phyloP scores from a whole-genome alignment of 2,797 vertebrate species.

The Pseudomugil gertrudae region DNA sequence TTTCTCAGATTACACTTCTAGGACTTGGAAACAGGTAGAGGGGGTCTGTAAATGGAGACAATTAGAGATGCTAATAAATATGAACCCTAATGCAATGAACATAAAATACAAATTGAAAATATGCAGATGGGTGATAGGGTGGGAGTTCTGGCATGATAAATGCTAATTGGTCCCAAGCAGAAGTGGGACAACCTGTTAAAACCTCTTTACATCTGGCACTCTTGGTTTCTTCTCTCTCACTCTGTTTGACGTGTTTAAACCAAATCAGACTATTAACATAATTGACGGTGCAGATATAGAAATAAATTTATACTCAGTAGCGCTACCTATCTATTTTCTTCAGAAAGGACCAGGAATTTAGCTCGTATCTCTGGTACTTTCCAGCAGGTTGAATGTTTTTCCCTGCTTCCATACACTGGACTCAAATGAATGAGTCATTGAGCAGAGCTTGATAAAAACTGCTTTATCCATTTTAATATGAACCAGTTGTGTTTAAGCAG shows the following conservation, averaged over 20 bases:
- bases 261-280: conserved; percentile 51
- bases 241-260: conserved; percentile 50
- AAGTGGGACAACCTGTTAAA: conserved; percentile 71
- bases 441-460: background rate
- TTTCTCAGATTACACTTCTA: conserved; percentile 69
- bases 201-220: conserved; percentile 65
- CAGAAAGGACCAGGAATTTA: no score
- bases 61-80: conserved; percentile 74
- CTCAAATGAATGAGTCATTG: background rate
- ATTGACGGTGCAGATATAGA: conserved; percentile 21
- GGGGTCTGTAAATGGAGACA: conserved; percentile 54
- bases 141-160: conserved; percentile 66
- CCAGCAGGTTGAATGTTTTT: no score
- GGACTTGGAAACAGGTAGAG: conserved; percentile 56
- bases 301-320: background rate
- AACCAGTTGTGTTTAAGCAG: no score
- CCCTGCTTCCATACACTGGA: background rate
- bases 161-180: conserved; percentile 72
- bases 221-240: conserved; percentile 21
- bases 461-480: no score
- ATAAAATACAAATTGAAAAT: conserved; percentile 68
- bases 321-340: background rate
- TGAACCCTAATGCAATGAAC: conserved; percentile 69
- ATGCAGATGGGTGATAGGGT: conserved; percentile 41
- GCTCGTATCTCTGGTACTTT: no score